Conservation (phyloP, 2,797 vertebrate genomes). For the Tinamus major region DNA sequence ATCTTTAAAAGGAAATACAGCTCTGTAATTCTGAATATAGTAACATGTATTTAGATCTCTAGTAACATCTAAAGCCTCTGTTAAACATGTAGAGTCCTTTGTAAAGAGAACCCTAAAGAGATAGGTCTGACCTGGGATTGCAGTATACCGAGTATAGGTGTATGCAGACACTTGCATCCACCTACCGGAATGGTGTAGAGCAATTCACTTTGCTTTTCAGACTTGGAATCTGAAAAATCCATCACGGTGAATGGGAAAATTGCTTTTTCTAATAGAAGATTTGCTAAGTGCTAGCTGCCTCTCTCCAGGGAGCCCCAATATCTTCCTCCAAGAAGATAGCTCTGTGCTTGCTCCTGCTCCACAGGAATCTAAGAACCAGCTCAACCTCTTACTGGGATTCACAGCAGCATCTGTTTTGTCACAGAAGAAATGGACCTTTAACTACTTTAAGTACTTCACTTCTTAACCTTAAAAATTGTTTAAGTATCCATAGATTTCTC, state of each 20-base stretch:
- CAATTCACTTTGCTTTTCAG: not conserved
- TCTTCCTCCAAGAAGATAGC: not conserved
- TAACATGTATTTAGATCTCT: not conserved
- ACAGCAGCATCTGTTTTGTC: not conserved
- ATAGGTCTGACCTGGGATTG: not conserved
- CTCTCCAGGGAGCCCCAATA: not conserved
- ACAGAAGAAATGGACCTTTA: not conserved
- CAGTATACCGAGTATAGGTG: not conserved
- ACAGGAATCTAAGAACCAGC: not conserved
- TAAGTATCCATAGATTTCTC: not conserved
- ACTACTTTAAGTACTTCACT: not conserved
- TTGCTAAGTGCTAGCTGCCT: not conserved
- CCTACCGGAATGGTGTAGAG: not conserved
- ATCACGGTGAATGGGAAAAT: not conserved
- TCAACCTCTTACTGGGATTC: not conserved
- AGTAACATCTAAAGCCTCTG: not conserved
- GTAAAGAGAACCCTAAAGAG: not conserved
- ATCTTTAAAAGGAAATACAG: not conserved
- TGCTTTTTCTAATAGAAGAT: not conserved
- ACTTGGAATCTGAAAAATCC: too few species aligned
- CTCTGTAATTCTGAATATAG: not conserved
- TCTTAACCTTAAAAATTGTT: not conserved
- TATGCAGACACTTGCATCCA: not conserved
- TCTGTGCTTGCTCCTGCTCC: not conserved
- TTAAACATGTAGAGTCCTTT: not conserved